These are phyloP conservation scores for Piliocolobus tephrosceles DNA, from an alignment of 2,113 vertebrate genomes.

Conservation along the genomic window DNA sequence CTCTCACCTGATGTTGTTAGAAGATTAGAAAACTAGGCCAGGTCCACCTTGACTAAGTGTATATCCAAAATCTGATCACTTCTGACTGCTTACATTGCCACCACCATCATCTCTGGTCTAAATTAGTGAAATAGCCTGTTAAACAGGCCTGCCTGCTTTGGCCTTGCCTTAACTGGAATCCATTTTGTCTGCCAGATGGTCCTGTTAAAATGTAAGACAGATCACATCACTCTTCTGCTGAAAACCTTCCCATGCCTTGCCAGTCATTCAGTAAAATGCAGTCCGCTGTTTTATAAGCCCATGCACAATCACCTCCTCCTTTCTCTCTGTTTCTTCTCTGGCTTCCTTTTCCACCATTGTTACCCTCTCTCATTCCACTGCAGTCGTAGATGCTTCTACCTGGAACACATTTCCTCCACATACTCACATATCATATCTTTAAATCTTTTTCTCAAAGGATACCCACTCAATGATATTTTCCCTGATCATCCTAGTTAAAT, in stretches of 20 bases:
- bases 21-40: background rate
- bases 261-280: background rate
- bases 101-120: background rate
- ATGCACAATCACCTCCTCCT: background rate
- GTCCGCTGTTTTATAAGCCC: background rate
- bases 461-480: background rate
- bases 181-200: background rate
- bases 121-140: background rate
- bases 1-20: background rate
- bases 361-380: background rate
- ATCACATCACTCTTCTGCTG: background rate
- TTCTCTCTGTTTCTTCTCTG: background rate
- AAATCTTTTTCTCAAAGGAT: background rate
- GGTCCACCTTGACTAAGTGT: background rate
- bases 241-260: background rate
- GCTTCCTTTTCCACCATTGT: background rate
- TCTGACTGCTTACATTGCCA: background rate
- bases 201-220: background rate
- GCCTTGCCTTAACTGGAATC: background rate
- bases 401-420: background rate
- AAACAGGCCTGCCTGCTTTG: background rate
- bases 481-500: background rate
- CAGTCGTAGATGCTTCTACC: background rate
- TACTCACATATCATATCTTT: background rate
- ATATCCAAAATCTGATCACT: background rate